Evolutionary conservation across 2,113 vertebrate genomes (phyloP).

Genomic region (Galeopterus variegatus): DNA sequence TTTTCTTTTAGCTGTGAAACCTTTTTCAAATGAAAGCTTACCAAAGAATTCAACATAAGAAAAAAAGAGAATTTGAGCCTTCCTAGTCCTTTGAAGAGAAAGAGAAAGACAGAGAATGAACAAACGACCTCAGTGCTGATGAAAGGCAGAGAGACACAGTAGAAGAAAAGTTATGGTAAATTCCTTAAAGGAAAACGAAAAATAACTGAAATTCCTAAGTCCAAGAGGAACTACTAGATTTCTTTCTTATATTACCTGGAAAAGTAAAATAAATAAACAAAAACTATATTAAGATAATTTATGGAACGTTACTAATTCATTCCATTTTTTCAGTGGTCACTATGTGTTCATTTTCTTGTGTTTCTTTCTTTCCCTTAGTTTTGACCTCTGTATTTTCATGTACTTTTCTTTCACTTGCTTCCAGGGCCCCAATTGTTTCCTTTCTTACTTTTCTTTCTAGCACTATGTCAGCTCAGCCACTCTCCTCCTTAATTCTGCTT

Average conservation of each 20-base stretch:
- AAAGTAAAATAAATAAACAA: neutral
- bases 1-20: neutral
- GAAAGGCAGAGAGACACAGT: neutral
- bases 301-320: neutral
- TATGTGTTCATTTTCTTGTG: neutral
- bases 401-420: conserved; percentile 7
- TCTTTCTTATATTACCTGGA: neutral
- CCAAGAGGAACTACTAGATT: neutral
- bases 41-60: neutral
- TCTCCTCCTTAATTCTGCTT: neutral
- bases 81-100: neutral
- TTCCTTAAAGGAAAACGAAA: neutral
- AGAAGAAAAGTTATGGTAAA: neutral
- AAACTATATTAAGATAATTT: neutral
- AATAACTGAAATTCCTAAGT: neutral
- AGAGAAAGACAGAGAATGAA: neutral
- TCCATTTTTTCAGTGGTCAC: neutral
- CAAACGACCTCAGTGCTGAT: neutral
- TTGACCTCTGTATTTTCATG: neutral
- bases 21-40: neutral
- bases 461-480: neutral
- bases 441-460: neutral
- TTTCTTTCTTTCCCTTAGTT: neutral
- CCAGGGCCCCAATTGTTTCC: neutral
- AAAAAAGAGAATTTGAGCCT: neutral